phyloP scores from a whole-genome alignment of 2,888 invertebrate species.

The Agrotis clavis region DNA sequence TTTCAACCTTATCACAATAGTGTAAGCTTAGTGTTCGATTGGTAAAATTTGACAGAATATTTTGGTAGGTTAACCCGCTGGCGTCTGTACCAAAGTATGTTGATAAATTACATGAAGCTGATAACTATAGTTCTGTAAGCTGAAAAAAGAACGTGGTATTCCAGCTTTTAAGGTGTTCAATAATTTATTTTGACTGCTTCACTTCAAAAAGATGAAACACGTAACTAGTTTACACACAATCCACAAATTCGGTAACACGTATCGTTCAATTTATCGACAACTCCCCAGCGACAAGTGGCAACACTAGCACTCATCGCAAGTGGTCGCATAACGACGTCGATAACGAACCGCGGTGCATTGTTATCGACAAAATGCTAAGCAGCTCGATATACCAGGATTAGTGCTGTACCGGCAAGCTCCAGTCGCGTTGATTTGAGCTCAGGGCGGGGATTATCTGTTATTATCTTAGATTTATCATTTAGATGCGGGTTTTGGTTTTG shows the following conservation, averaged over 20 bases:
- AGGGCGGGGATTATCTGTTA: constrained; percentile 22
- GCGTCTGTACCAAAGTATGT: too few relatives aligned
- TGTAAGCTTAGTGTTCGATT: too few relatives aligned
- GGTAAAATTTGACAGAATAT: too few relatives aligned
- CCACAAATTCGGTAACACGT: not conserved
- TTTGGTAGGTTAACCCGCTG: too few relatives aligned
- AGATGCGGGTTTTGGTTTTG: not conserved
- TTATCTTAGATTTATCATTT: constrained; percentile 34
- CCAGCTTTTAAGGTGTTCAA: too few relatives aligned
- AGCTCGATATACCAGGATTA: constrained; percentile 66
- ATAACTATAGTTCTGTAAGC: too few relatives aligned
- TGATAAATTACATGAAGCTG: too few relatives aligned
- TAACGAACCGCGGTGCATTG: constrained; percentile 86
- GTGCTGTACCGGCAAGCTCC: constrained; percentile 36
- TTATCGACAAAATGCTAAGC: constrained; percentile 80
- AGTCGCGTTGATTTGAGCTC: constrained; percentile 36
- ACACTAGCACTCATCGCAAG: constrained; percentile 78
- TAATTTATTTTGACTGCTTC: too few relatives aligned
- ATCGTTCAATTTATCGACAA: constrained; percentile 27
- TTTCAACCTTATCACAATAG: too few relatives aligned
- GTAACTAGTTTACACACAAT: not conserved
- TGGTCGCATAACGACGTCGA: constrained; percentile 85
- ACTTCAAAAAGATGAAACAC: not conserved
- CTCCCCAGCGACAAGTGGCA: constrained; percentile 22
- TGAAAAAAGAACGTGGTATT: too few relatives aligned